phyloP scores from a whole-genome alignment of 2,113 vertebrate species.

The Notiomystis cincta region DNA sequence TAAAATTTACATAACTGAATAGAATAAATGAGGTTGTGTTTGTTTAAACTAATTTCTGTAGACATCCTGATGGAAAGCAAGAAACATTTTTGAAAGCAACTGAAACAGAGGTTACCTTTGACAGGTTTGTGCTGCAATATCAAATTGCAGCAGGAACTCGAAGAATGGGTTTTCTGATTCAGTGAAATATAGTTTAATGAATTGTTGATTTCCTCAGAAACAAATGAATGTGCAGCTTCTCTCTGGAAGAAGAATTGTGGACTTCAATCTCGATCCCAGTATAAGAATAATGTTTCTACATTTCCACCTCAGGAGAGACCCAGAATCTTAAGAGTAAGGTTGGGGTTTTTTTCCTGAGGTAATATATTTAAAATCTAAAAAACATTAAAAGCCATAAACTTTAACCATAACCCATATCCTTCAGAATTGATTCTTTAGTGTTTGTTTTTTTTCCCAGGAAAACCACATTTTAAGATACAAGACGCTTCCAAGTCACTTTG shows the following conservation, averaged over 20 bases:
- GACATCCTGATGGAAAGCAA: neutral
- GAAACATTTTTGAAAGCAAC: neutral
- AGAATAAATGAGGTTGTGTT: neutral
- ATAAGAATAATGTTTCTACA: neutral
- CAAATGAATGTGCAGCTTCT: neutral
- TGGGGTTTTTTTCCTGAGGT: neutral
- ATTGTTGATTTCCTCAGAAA: conserved; percentile 1
- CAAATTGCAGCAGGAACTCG: neutral
- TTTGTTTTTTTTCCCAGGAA: neutral
- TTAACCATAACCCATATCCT: neutral
- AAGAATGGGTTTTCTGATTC: neutral
- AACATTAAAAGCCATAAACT: neutral
- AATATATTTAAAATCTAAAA: neutral
- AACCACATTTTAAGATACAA: neutral
- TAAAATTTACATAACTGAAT: neutral
- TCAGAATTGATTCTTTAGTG: neutral
- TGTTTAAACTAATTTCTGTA: neutral
- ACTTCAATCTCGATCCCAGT: neutral
- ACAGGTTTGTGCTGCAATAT: neutral
- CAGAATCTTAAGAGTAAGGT: neutral
- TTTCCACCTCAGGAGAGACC: neutral
- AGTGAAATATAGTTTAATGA: neutral
- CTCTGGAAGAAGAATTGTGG: neutral
- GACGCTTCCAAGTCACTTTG: conserved; percentile 2
- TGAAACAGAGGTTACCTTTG: neutral